A percentile compares a stretch with the other conserved stretches of the same genome.
Conservation (phyloP, 2,888 invertebrate genomes). For the Drosophila nigricruria region DNA sequence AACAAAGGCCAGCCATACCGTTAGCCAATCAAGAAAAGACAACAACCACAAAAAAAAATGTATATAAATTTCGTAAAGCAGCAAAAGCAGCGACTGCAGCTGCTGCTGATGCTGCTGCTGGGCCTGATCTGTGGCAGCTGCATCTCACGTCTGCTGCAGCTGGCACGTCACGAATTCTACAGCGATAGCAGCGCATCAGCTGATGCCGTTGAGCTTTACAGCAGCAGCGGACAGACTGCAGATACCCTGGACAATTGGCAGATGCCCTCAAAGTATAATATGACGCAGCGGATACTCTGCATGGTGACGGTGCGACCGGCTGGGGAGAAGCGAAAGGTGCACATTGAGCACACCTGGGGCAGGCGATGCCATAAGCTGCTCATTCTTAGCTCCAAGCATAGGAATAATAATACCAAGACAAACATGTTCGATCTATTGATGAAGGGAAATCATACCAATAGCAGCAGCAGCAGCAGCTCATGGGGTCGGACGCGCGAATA, state of each 20-base stretch:
- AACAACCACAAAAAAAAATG: background rate
- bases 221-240: constrained; percentile 1
- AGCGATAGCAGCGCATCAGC: background rate
- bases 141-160: constrained; percentile 72
- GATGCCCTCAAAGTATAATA: background rate
- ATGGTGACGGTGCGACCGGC: constrained; percentile 97
- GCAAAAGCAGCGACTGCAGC: constrained; percentile 52
- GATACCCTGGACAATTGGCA: background rate
- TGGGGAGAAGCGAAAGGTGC: constrained; percentile 90
- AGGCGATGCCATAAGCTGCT: constrained; percentile 93
- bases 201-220: background rate
- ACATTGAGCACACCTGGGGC: constrained; percentile 98
- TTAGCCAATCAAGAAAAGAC: constrained; percentile 1
- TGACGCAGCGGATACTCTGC: constrained; percentile 90
- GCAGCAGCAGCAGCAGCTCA: constrained; percentile 89
- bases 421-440: constrained; percentile 91
- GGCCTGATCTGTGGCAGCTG: constrained; percentile 76
- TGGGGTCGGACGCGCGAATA: constrained; percentile 98
- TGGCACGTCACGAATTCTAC: constrained; percentile 21
- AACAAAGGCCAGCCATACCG: constrained; percentile 42
- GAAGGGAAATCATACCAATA: constrained; percentile 90
- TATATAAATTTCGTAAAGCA: constrained; percentile 30
- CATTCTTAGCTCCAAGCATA: constrained; percentile 91
- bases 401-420: constrained; percentile 86
- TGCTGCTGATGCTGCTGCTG: constrained; percentile 66